phyloP scores from a whole-genome alignment of 64 coral and sea anemone species.

The Montipora cactus region DNA sequence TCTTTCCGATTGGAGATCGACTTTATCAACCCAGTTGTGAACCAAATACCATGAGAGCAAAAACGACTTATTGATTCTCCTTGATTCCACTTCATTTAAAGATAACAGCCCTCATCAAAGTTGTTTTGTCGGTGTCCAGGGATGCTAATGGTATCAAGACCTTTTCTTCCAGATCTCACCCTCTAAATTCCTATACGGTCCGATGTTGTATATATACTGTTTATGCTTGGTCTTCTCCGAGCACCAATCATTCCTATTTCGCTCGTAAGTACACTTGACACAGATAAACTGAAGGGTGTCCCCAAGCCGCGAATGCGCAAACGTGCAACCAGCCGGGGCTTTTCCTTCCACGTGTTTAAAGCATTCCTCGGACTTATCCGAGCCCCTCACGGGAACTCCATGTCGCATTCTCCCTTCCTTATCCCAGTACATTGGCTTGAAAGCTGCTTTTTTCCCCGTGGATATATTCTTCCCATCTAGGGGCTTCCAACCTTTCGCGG shows the following conservation, averaged over 20 bases:
- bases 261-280: constrained; percentile 92
- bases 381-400: constrained; percentile 89
- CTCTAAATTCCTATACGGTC: constrained; percentile 86
- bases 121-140: neutral
- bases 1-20: no score
- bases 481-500: constrained; percentile 86
- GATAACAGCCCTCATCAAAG: no score
- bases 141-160: neutral
- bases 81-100: no score
- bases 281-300: constrained; percentile 97
- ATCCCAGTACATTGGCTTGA: constrained; percentile 94
- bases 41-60: no score
- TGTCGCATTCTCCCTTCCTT: constrained; percentile 94
- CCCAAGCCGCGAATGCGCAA: constrained; percentile 94
- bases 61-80: no score
- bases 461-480: constrained; percentile 83
- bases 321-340: constrained; percentile 81
- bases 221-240: constrained; percentile 87
- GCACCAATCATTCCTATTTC: constrained; percentile 80
- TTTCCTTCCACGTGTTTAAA: constrained; percentile 82
- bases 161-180: constrained; percentile 84
- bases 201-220: constrained; percentile 93
- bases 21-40: no score
- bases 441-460: constrained; percentile 79
- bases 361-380: constrained; percentile 96